Evolutionary conservation across 2,888 invertebrate species (phyloP).

Genomic region (Salpingus planirostris): DNA sequence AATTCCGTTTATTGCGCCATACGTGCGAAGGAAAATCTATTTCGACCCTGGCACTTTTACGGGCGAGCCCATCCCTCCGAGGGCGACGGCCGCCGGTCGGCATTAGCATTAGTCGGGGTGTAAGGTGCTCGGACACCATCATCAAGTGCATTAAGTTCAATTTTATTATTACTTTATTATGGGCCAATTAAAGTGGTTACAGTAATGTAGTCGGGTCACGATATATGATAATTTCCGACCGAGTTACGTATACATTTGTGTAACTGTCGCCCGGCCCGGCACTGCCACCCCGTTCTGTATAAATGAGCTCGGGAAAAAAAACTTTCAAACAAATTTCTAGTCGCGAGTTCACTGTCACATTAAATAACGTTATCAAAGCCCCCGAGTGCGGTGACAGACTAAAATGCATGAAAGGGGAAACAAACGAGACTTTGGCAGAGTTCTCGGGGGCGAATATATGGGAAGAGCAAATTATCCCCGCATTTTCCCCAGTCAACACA

Average conservation of each 20-base stretch:
- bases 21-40: too few species aligned
- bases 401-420: slow-evolving; percentile 16
- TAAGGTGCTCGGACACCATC: too few species aligned
- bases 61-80: too few species aligned
- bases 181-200: slow-evolving; percentile 5
- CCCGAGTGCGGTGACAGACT: slow-evolving; percentile 14
- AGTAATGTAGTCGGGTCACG: slow-evolving; percentile 8
- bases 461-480: slow-evolving; percentile 18
- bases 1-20: too few species aligned
- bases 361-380: slow-evolving; percentile 16
- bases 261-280: not conserved
- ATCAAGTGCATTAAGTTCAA: slow-evolving; percentile 2
- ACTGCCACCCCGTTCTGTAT: not conserved
- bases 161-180: slow-evolving; percentile 10
- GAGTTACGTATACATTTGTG: slow-evolving; percentile 1
- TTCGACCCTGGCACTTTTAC: too few species aligned
- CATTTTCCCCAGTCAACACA: slow-evolving; percentile 19
- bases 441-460: slow-evolving; percentile 16
- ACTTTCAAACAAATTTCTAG: slow-evolving; percentile 9
- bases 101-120: not conserved
- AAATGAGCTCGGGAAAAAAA: not conserved
- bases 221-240: slow-evolving; percentile 7
- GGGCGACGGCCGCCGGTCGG: not conserved
- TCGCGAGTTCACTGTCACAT: slow-evolving; percentile 13
- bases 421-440: slow-evolving; percentile 18